Evolutionary conservation across 1,140 invertebrate genomes (phyloP).

Genomic region (Platyura marginata): DNA sequence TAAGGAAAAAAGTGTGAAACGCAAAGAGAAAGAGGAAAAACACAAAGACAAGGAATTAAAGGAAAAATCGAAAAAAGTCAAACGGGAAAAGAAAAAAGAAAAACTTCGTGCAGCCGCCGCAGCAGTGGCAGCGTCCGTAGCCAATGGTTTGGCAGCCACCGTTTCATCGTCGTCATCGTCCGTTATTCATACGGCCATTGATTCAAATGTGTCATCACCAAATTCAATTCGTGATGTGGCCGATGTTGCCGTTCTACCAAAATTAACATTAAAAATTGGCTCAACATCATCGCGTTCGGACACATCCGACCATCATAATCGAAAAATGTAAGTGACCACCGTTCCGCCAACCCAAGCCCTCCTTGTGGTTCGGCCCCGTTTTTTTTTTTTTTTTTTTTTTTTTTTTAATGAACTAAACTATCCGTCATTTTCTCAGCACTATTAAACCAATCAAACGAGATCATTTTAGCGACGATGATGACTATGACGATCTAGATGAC

Average conservation of each 20-base stretch:
- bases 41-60: slow-evolving; percentile 35
- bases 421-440: not conserved
- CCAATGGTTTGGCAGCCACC: slow-evolving; percentile 22
- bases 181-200: not conserved
- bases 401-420: no score
- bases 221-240: not conserved
- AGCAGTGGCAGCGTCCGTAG: slow-evolving; percentile 2
- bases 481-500: not conserved
- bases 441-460: not conserved
- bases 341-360: not conserved
- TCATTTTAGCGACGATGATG: not conserved
- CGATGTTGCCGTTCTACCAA: slow-evolving; percentile 33
- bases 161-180: not conserved
- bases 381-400: no score
- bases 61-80: slow-evolving; percentile 39
- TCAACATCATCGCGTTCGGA: slow-evolving; percentile 41
- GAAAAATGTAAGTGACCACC: slow-evolving; percentile 1
- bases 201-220: not conserved
- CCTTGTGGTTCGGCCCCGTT: no score
- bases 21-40: slow-evolving; percentile 55
- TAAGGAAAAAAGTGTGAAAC: slow-evolving; percentile 36
- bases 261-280: slow-evolving; percentile 60
- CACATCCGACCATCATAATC: slow-evolving; percentile 25
- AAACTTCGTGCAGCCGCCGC: slow-evolving; percentile 20
- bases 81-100: slow-evolving; percentile 38